Evolutionary conservation across 2,113 vertebrate genomes (phyloP).

Genomic region (Clarias batrachus): DNA sequence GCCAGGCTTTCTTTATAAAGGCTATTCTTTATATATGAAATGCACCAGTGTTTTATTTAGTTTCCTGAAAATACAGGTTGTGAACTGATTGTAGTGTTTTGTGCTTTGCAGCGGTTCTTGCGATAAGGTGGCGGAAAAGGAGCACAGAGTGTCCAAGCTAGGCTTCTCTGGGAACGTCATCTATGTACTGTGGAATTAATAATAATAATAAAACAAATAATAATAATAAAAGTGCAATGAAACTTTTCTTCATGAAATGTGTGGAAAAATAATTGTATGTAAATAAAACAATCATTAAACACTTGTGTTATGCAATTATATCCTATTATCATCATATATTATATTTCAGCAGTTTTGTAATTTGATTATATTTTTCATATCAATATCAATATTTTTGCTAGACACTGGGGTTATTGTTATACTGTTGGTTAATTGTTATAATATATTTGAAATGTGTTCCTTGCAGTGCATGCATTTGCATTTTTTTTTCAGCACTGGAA

Average conservation of each 20-base stretch:
- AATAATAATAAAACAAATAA: neutral
- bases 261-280: neutral
- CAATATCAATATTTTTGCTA: neutral
- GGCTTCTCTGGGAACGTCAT: neutral
- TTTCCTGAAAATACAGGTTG: neutral
- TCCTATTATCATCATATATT: neutral
- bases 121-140: constrained; percentile 19
- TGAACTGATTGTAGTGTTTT: neutral
- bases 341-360: neutral
- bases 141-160: neutral
- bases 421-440: neutral
- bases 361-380: neutral
- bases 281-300: neutral
- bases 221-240: neutral
- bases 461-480: neutral
- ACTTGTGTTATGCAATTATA: neutral
- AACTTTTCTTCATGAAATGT: neutral
- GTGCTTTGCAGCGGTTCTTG: constrained; percentile 62
- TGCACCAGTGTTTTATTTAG: neutral
- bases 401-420: neutral
- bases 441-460: neutral
- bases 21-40: neutral
- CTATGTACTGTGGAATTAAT: neutral
- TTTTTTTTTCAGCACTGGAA: neutral
- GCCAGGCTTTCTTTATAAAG: neutral